Percentiles rank a stretch among this genome's conserved stretches.
Evolutionary conservation across 2,113 vertebrate species (phyloP).

Genomic region (Paratilapia polleni): DNA sequence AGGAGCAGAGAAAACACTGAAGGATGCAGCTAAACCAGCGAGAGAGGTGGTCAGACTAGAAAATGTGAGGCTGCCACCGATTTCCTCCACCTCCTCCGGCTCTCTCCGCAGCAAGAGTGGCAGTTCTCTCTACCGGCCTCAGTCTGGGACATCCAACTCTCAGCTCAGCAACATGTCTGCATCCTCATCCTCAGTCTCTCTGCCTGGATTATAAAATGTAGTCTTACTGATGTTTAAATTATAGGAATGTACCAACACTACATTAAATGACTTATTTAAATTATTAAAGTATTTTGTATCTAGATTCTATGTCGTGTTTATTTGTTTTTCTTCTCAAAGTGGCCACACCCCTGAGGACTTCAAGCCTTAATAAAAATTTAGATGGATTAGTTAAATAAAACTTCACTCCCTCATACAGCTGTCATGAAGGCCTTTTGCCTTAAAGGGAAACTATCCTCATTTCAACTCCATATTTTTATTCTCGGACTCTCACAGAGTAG

Average conservation of each 20-base stretch:
- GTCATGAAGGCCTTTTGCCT: background rate
- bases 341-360: background rate
- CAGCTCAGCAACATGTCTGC: slow-evolving; percentile 11
- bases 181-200: slow-evolving; percentile 9
- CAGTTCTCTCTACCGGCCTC: background rate
- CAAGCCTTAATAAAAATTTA: too few relatives aligned
- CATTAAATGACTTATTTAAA: background rate
- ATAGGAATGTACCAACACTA: background rate
- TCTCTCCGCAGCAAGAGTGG: slow-evolving; percentile 7
- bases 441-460: background rate
- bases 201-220: slow-evolving; percentile 12
- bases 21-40: background rate
- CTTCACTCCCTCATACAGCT: background rate
- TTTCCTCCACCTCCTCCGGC: slow-evolving; percentile 26
- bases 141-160: background rate
- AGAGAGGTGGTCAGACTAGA: background rate
- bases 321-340: background rate
- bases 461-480: background rate
- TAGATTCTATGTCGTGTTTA: background rate
- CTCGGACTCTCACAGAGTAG: background rate
- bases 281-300: background rate
- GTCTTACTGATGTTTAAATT: background rate
- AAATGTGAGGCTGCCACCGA: slow-evolving; percentile 68
- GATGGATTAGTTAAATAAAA: too few relatives aligned
- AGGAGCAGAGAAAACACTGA: background rate